These are phyloP conservation scores for Torymus tubicola DNA, from an alignment of 2,888 invertebrate species.

Conservation along the genomic window DNA sequence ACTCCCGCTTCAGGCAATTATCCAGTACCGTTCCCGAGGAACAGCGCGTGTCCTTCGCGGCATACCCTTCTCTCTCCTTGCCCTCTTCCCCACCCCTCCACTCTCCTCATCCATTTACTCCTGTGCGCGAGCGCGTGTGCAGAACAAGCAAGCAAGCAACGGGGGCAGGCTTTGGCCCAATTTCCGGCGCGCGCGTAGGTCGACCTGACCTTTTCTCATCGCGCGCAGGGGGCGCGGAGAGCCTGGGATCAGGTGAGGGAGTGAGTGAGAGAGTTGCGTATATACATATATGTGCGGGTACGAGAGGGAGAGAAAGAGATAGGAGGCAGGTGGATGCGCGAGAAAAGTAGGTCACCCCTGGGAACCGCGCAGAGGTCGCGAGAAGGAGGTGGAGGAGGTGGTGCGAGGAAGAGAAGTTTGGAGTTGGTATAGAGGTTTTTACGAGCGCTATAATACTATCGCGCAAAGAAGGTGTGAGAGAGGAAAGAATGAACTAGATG, in stretches of 20 bases:
- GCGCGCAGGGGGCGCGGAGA: not conserved
- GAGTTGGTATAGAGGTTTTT: no score
- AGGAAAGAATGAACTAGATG: no score
- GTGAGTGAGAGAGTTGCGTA: not conserved
- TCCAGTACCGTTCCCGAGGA: no score
- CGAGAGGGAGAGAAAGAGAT: not conserved
- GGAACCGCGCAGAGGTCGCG: constrained; percentile 27
- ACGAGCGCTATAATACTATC: no score
- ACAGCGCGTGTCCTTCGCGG: no score
- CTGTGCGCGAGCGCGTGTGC: no score
- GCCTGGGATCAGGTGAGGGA: constrained; percentile 52
- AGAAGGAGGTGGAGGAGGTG: not conserved
- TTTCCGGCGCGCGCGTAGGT: constrained; percentile 40
- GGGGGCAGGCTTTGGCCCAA: constrained; percentile 35
- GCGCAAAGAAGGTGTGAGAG: no score
- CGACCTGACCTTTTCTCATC: constrained; percentile 40
- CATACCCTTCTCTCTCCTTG: no score
- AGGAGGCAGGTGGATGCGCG: constrained; percentile 51
- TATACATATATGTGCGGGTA: not conserved
- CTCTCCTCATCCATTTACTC: no score
- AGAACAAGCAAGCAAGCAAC: no score
- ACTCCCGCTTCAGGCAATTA: no score
- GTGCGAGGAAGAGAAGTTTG: not conserved
- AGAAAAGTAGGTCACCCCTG: constrained; percentile 52
- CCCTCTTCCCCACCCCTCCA: no score